Base-by-base conservation (phyloP, 2,797 vertebrate species). In the Rhinichthys osculus region DNA sequence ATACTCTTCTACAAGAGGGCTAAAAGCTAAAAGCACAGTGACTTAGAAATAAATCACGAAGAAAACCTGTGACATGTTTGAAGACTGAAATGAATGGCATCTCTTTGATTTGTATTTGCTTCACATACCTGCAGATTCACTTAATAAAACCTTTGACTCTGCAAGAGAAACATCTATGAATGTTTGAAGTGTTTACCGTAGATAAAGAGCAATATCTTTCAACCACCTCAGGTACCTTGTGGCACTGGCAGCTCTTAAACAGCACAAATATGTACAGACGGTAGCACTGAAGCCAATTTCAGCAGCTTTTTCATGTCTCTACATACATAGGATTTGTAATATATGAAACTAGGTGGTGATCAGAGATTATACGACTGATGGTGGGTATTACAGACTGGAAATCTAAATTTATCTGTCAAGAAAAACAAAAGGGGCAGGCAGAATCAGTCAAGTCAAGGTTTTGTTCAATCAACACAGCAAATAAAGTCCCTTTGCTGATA, bases 401-500 rank as follows among this genome's bases (percentile, higher is more conserved):
- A 19, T 83, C 7, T 50, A 72, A 44, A 38, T 33, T n/a, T 11
- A 33, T 62, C 40, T 13, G 50, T 85, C n/a, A 54, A 70, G n/a
- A 72, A 67, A 78, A 82, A 11, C 47, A 38, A 76, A 70, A 10
- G 30, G 33, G 62, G 59, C 78, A 44, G 47, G n/a, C 16, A 38
- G 42, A 84, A 85, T 78, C 54, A 72, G 35, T 78, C 78, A 83
- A 81, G 57, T 69, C n/a, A 76, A 71, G 81, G 85, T 85, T 85
- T 76, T 38, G 84, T 69, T 79, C 79, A 88, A 81, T 71, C 70
- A 35, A 57, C 71, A 81, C 11, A 21, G 87, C 81, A 74, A 76
- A 79, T 79, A 62, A 50, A 87, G 87, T 90, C 70, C n/a, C 66
- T 81, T 57, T 80, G 84, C 83, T 81, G 81, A 87, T 78, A 85